Conservation (phyloP, 23 tunicate species). For the Trididemnum nubilum region DNA sequence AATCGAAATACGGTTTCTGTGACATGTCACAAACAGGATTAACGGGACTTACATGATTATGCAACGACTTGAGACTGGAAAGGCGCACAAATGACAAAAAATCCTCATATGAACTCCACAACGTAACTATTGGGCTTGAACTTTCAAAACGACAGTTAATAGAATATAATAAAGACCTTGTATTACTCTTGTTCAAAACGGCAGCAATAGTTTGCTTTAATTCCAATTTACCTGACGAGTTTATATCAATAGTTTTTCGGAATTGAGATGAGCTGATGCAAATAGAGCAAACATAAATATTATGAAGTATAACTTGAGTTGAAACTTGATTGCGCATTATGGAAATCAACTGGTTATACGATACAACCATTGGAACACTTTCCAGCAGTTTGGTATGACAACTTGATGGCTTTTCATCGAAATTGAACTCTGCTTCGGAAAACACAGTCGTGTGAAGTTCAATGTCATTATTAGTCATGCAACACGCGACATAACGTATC, state of each 20-base stretch:
- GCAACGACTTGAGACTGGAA: not conserved
- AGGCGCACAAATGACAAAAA: not conserved
- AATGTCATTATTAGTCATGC: not conserved
- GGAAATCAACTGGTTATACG: not conserved
- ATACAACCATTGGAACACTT: not conserved
- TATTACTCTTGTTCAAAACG: not conserved
- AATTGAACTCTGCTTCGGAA: conserved; percentile 46
- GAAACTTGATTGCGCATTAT: not conserved
- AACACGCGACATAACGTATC: conserved; percentile 45
- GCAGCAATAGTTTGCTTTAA: not conserved
- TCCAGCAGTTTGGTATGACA: too few relatives aligned
- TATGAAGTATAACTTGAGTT: not conserved
- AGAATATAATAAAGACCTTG: not conserved
- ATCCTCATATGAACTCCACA: not conserved
- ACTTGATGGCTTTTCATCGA: conserved; percentile 16
- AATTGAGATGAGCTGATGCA: not conserved
- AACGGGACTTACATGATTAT: not conserved
- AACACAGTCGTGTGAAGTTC: conserved; percentile 62
- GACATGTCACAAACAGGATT: too few relatives aligned
- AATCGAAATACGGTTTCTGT: too few relatives aligned
- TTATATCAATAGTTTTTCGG: not conserved
- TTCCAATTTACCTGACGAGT: not conserved
- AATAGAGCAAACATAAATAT: not conserved
- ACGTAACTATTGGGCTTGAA: not conserved
- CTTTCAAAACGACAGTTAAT: not conserved